Evolutionary conservation across 2,797 vertebrate genomes (phyloP).

Genomic region (Sternotherus odoratus): DNA sequence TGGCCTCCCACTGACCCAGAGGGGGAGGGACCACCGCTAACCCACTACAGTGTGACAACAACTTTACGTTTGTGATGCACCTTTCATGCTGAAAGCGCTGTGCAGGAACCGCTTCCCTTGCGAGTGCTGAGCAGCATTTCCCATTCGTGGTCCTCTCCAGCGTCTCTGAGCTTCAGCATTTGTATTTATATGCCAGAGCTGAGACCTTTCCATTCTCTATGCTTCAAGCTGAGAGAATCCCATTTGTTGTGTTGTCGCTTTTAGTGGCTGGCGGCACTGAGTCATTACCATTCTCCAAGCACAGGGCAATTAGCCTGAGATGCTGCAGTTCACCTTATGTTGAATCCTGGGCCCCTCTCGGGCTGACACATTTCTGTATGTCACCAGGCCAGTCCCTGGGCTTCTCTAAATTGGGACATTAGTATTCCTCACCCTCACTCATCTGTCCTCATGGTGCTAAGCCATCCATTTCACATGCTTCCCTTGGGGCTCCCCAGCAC

Average conservation of each 20-base stretch:
- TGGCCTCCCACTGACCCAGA: no score
- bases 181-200: rapidly evolving
- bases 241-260: no score
- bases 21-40: no score
- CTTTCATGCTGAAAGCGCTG: neutral
- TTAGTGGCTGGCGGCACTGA: neutral
- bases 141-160: neutral
- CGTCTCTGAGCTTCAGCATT: neutral
- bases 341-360: rapidly evolving
- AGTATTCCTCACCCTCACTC: neutral
- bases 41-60: neutral
- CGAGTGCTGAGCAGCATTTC: neutral
- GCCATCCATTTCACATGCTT: rapidly evolving
- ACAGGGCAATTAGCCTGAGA: neutral
- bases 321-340: rapidly evolving
- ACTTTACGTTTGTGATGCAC: neutral
- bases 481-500: rapidly evolving
- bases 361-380: neutral
- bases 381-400: neutral
- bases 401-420: slow-evolving; percentile 6
- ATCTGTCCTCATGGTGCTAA: neutral
- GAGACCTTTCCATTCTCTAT: rapidly evolving
- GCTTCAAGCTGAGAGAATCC: neutral
- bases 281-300: rapidly evolving
- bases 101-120: neutral